These are phyloP conservation scores for Archaeoteleia sp. DNA, from an alignment of 2,888 invertebrate species.

Conservation along the genomic window DNA sequence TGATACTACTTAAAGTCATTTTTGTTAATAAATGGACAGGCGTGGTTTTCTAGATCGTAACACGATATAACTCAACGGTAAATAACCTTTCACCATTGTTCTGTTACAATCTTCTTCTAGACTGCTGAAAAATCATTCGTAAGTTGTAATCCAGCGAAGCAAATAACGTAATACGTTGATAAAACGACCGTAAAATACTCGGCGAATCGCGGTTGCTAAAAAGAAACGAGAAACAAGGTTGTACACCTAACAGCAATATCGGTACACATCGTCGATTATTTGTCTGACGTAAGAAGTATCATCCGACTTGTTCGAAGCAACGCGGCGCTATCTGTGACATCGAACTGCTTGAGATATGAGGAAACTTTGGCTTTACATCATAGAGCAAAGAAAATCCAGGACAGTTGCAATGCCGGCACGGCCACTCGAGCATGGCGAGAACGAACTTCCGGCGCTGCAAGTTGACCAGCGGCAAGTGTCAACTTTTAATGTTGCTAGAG, in stretches of 20 bases:
- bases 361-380: slow-evolving; percentile 52
- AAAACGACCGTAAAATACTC: slow-evolving; percentile 13
- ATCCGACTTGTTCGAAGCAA: slow-evolving; percentile 24
- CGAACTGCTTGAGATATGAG: slow-evolving; percentile 45
- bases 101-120: too few relatives aligned
- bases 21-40: too few relatives aligned
- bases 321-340: slow-evolving; percentile 31
- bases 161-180: neutral
- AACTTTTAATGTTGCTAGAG: slow-evolving; percentile 62
- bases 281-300: slow-evolving; percentile 40
- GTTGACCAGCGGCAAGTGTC: slow-evolving; percentile 58
- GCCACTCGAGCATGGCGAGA: slow-evolving; percentile 19
- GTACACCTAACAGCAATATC: slow-evolving; percentile 22
- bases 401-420: slow-evolving; percentile 36
- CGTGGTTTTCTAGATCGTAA: too few relatives aligned
- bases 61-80: too few relatives aligned
- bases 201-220: neutral
- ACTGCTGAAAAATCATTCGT: too few relatives aligned
- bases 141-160: too few relatives aligned
- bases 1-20: too few relatives aligned
- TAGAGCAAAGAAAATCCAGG: slow-evolving; percentile 29
- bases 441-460: slow-evolving; percentile 52
- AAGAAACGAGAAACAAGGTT: slow-evolving; percentile 24
- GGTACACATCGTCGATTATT: slow-evolving; percentile 41
- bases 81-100: too few relatives aligned